Base-by-base conservation (phyloP, 92 coral and sea anemone genomes). In the Heteractis magnifica region DNA sequence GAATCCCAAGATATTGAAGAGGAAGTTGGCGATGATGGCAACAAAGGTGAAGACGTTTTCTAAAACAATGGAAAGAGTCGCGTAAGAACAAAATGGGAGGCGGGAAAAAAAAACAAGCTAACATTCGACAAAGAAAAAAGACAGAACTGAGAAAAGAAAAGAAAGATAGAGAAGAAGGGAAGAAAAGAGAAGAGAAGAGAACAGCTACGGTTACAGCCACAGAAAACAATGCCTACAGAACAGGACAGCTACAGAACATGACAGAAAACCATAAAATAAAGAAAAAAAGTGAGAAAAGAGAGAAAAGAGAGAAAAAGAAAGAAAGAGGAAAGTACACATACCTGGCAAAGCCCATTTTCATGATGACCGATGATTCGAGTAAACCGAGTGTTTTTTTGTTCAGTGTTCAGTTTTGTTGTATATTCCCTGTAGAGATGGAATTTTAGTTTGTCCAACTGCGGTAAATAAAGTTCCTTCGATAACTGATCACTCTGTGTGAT, bases 381-480 rank as follows among this genome's bases (percentile, higher is more conserved):
- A 8, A 91, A 65, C 50, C 79, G 48, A 12, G 77, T 59, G 86
- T 75, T 86, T 82, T 91, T 91, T 34, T 91, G 78, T 8, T 89
- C 93, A 59, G 56, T n/a, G 49, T 85, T 90, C 20, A 83, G 84
- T 51, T 81, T 74, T 6, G 80, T 84, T 15, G 77, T 77, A 64
- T 84, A 87, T 68, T 91, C 95, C 56, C 74, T 76, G 8, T 52
- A 85, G 65, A 87, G 77, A 4, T 89, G 98, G 26, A 83, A 83
- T 68, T 91, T 91, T 62, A 92, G 58, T 75, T 87, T 26, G 75
- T 86, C 87, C 34, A 93, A 81, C 88, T 91, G 91, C 18, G 95
- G 95, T 6, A 93, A 60, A 60, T 81, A 48, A 49, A 70, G 49
- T 49, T 81, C 56, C 51, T 51, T 70, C 10, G 77, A 11, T 3